These are phyloP conservation scores for Cephus rjabovi DNA, from an alignment of 2,888 invertebrate species.

Conservation along the genomic window DNA sequence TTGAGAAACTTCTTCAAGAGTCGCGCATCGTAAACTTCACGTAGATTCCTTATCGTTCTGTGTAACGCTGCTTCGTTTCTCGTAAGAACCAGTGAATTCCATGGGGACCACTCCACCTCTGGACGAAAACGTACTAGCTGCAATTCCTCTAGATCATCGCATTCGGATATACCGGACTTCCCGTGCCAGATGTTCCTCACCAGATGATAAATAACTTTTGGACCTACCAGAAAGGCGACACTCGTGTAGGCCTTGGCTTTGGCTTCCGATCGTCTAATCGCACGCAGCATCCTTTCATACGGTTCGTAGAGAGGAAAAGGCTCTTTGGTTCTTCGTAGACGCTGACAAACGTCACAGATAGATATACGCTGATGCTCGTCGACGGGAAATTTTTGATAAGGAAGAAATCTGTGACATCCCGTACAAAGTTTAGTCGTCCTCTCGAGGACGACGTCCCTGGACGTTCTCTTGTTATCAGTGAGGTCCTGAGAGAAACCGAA, in stretches of 20 bases:
- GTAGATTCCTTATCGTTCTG: conserved; percentile 74
- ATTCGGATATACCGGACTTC: conserved; percentile 87
- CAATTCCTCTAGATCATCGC: conserved; percentile 78
- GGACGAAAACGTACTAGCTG: conserved; percentile 83
- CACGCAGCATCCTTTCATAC: conserved; percentile 79
- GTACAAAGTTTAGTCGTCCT: conserved; percentile 20
- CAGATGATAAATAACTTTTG: conserved; percentile 83
- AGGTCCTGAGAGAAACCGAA: neutral
- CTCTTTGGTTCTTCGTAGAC: conserved; percentile 12
- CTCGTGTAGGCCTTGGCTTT: conserved; percentile 73
- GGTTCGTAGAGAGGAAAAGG: conserved; percentile 66
- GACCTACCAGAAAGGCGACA: conserved; percentile 82
- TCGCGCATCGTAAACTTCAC: conserved; percentile 76
- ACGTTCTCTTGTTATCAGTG: neutral
- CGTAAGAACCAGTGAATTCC: conserved; percentile 92
- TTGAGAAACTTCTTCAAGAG: conserved; percentile 74
- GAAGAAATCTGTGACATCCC: conserved; percentile 34
- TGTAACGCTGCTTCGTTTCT: conserved; percentile 84
- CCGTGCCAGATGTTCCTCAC: conserved; percentile 91
- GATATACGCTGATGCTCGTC: conserved; percentile 21
- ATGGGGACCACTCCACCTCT: conserved; percentile 88
- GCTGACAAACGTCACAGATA: conserved; percentile 33
- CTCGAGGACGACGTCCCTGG: neutral
- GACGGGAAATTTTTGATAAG: conserved; percentile 16
- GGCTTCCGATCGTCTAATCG: conserved; percentile 73